Conservation (phyloP, 92 coral and sea anemone genomes). For the Ricordea florida region DNA sequence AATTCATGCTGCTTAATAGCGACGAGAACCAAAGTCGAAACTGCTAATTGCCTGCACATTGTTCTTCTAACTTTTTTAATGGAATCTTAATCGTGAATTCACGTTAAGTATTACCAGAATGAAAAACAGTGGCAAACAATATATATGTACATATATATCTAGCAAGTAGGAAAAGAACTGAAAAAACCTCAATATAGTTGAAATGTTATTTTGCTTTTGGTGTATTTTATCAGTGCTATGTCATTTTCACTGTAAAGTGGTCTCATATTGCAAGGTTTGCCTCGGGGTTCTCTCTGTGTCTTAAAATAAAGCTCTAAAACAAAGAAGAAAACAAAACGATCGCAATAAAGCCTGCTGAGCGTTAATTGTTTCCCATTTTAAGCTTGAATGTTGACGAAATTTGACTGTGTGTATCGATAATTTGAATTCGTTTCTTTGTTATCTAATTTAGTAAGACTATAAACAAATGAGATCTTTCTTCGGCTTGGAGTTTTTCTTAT, state of each 20-base stretch:
- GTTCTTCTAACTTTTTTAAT: conserved; percentile 53
- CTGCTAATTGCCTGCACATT: conserved; percentile 44
- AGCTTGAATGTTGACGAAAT: conserved; percentile 56
- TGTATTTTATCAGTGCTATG: not conserved
- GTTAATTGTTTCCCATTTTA: conserved; percentile 65
- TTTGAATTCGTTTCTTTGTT: conserved; percentile 60
- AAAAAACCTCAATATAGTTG: not conserved
- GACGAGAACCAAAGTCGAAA: conserved; percentile 12
- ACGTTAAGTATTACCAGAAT: conserved; percentile 26
- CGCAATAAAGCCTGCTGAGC: conserved; percentile 59
- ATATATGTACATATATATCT: not conserved
- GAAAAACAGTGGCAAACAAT: conserved; percentile 16
- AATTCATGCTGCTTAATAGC: conserved; percentile 30
- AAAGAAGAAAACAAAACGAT: conserved; percentile 52
- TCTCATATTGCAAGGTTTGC: conserved; percentile 13
- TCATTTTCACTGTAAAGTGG: not conserved
- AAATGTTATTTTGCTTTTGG: not conserved
- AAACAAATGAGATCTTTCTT: conserved; percentile 15
- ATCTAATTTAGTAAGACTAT: conserved; percentile 36
- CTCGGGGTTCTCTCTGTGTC: conserved; percentile 15
- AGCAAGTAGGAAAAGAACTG: not conserved
- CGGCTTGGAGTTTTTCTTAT: not conserved
- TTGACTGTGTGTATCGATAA: conserved; percentile 49
- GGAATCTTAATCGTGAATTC: conserved; percentile 49
- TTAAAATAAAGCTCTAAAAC: conserved; percentile 27